Conservation (phyloP, 2,888 invertebrate species). For the Hirtodrosophila trivittata region DNA sequence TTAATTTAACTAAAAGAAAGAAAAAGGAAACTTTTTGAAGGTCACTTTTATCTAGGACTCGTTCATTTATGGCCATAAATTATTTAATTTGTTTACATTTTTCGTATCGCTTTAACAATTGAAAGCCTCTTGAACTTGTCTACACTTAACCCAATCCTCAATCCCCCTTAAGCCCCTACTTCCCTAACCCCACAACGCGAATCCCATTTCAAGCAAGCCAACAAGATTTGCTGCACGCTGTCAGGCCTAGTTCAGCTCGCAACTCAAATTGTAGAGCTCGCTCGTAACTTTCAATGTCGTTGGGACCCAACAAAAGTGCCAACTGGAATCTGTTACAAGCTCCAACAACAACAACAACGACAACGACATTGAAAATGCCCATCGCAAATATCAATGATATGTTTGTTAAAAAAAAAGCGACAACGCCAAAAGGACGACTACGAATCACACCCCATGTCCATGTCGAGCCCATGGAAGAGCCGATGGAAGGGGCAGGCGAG, state of each 20-base stretch:
- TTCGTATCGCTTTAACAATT: constrained; percentile 52
- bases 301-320: constrained; percentile 5
- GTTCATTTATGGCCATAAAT: constrained; percentile 57
- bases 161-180: neutral
- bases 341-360: constrained; percentile 24
- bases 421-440: constrained; percentile 41
- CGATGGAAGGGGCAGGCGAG: neutral
- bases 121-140: constrained; percentile 49
- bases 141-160: constrained; percentile 34
- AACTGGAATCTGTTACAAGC: constrained; percentile 62
- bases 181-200: neutral
- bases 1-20: neutral
- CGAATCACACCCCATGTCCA: constrained; percentile 36
- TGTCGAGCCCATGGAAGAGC: neutral
- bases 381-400: constrained; percentile 75
- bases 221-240: constrained; percentile 7
- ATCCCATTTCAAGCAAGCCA: neutral
- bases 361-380: constrained; percentile 51
- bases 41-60: constrained; percentile 15
- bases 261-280: constrained; percentile 49
- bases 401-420: constrained; percentile 74
- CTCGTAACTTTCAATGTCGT: constrained; percentile 71
- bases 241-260: constrained; percentile 8
- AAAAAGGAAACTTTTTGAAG: neutral
- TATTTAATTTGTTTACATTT: constrained; percentile 65